These are phyloP conservation scores for Chloropsis hardwickii DNA, from an alignment of 2,113 vertebrate species.

Conservation along the genomic window DNA sequence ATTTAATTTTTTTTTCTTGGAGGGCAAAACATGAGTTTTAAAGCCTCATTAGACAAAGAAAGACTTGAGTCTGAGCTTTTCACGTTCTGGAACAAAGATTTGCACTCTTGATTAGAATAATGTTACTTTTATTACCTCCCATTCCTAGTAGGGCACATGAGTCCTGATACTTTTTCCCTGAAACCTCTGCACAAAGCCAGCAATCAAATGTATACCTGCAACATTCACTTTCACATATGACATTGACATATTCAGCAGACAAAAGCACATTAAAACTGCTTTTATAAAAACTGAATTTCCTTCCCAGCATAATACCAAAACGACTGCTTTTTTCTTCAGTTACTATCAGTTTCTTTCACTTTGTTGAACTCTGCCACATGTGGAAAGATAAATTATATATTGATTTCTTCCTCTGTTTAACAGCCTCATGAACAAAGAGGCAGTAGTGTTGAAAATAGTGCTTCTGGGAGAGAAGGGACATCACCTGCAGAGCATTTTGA, in stretches of 20 bases:
- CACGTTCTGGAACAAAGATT: not conserved
- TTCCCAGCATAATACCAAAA: not conserved
- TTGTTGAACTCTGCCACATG: not conserved
- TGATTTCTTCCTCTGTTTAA: conserved; percentile 61
- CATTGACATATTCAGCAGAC: not conserved
- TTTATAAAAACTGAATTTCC: not conserved
- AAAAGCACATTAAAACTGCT: not conserved
- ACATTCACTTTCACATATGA: not conserved
- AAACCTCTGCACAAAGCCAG: not conserved
- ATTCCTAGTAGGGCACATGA: not conserved
- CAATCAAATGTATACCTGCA: not conserved
- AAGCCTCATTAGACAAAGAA: not conserved
- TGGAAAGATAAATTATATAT: conserved; percentile 68
- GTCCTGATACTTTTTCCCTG: not conserved
- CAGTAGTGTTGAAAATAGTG: not conserved
- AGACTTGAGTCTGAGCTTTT: not conserved
- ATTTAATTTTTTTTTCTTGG: not conserved
- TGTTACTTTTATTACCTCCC: not conserved
- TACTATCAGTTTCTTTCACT: not conserved
- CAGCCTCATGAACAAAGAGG: conserved; percentile 18
- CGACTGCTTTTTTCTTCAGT: not conserved
- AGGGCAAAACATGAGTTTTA: not conserved
- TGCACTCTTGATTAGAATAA: not conserved
- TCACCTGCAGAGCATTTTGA: not conserved
- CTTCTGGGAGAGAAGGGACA: not conserved